A percentile compares a stretch with the other conserved stretches of the same genome.
Conservation (phyloP, 2,888 invertebrate species). For the Furcula furcula region DNA sequence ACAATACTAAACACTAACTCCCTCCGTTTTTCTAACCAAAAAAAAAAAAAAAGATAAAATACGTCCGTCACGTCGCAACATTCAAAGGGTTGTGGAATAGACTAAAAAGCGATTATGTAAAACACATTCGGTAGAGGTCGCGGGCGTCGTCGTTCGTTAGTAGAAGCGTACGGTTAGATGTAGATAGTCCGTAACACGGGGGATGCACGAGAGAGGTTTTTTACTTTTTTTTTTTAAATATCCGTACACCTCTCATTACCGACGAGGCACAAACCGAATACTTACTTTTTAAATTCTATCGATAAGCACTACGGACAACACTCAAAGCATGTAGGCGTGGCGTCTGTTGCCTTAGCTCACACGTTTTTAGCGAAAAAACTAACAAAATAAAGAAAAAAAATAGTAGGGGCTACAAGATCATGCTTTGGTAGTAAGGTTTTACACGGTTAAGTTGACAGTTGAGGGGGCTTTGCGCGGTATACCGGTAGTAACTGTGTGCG, state of each 20-base stretch:
- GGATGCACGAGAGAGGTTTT: conserved; percentile 73
- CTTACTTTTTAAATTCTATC: conserved; percentile 42
- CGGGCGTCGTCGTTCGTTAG: conserved; percentile 68
- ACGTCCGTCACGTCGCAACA: conserved; percentile 69
- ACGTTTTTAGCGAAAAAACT: conserved; percentile 43
- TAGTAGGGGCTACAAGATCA: conserved; percentile 60
- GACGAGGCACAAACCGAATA: conserved; percentile 42
- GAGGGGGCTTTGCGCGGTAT: conserved; percentile 30
- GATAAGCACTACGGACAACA: conserved; percentile 68
- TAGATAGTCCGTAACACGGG: conserved; percentile 62
- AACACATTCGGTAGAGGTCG: conserved; percentile 45
- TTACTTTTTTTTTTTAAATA: conserved; percentile 22
- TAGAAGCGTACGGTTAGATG: conserved; percentile 76
- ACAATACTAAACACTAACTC: conserved; percentile 76
- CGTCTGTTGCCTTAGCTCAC: conserved; percentile 51
- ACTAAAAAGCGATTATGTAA: conserved; percentile 54
- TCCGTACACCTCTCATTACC: conserved; percentile 62
- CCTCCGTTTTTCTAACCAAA: conserved; percentile 56
- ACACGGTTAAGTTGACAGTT: conserved; percentile 16
- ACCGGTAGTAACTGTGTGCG: conserved; percentile 29
- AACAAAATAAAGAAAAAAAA: conserved; percentile 33
- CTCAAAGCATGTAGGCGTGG: conserved; percentile 67
- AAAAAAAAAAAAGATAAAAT: conserved; percentile 35
- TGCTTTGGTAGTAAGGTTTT: conserved; percentile 53
- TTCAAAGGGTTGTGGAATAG: conserved; percentile 77